Base-by-base conservation (phyloP, 2,113 vertebrate species). In the Nothocercus julius region DNA sequence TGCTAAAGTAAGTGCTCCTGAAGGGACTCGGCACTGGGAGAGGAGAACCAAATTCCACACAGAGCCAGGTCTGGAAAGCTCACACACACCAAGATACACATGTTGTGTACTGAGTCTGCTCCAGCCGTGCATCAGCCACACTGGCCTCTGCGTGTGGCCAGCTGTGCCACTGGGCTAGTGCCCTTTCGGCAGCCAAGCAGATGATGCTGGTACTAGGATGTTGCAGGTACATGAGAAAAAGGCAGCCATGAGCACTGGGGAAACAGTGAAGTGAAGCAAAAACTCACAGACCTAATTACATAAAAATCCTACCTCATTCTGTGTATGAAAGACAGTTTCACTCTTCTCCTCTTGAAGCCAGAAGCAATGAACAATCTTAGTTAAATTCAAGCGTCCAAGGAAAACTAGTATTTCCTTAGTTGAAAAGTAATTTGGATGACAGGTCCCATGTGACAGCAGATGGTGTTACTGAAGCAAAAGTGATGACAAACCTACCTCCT, bases 21-120 rank as follows among this genome's bases (percentile, higher is more conserved):
- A 84, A 80, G 20, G 27, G 40, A 49, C 40, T 28, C 58, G 62
- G 69, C 16, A n/a, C 47, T 51, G 42, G 28, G 42, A 87, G 80
- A 81, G 13, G 38, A 11, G 30, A 22, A 69, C 25, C 16, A 68
- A 70, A 61, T 56, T 38, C 62, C 45, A 66, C 30, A 73, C 10
- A 22, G 38, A 82, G 9, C 49, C 16, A 44, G 24, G 30, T 53
- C 38, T 51, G 34, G 59, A 38, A 67, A 82, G 72, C 30, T 87
- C 47, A 18, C 2, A 3, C 28, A 53, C 36, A 22, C 9, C 15
- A 30, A 75, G 78, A 15, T 63, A n/a, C 9, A 38, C 49, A 64
- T 15, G 44, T 18, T 79, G 32, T 0, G 0, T n/a, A 24, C 42
- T 0, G 0, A 44, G 25, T 66, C 32, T 32, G 64, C 21, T 79